Evolutionary conservation across 1,140 invertebrate species (phyloP).

Genomic region (Schlechtendalia chinensis): DNA sequence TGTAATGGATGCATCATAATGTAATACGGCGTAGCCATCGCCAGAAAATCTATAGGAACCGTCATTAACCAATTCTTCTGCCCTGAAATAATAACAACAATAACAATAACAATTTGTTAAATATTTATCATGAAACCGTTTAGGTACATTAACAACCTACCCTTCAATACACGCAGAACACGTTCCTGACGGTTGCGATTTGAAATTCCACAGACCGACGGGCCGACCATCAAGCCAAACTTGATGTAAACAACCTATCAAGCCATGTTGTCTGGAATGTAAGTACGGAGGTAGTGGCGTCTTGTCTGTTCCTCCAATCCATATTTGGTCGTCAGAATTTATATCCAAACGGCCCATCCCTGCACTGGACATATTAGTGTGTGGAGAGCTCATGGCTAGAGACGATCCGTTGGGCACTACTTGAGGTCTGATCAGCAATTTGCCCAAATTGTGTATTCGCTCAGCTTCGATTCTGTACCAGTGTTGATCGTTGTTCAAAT

Average conservation of each 20-base stretch:
- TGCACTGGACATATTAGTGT: slow-evolving; percentile 58
- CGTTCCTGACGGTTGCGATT: slow-evolving; percentile 62
- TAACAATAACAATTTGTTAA: too few species aligned
- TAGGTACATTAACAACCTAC: slow-evolving; percentile 59
- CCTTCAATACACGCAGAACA: slow-evolving; percentile 76
- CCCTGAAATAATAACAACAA: slow-evolving; percentile 56
- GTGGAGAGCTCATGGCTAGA: slow-evolving; percentile 55
- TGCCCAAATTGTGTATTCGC: slow-evolving; percentile 62
- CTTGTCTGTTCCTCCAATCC: slow-evolving; percentile 62
- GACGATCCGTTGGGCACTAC: slow-evolving; percentile 55
- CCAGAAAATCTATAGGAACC: slow-evolving; percentile 70
- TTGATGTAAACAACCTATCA: slow-evolving; percentile 76
- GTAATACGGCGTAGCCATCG: slow-evolving; percentile 72
- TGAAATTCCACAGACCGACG: slow-evolving; percentile 88
- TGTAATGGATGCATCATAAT: slow-evolving; percentile 62
- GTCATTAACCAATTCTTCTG: slow-evolving; percentile 60
- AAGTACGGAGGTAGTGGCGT: slow-evolving; percentile 53
- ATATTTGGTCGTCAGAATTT: slow-evolving; percentile 59
- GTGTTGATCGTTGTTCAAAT: slow-evolving; percentile 63
- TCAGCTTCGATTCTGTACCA: slow-evolving; percentile 75
- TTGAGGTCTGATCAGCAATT: slow-evolving; percentile 60
- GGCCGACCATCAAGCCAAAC: slow-evolving; percentile 72
- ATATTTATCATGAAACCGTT: too few species aligned
- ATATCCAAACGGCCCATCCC: slow-evolving; percentile 62
- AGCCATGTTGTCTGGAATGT: slow-evolving; percentile 56